Conservation (phyloP, 2,888 invertebrate genomes). For the Lasioglossum marginatum region DNA sequence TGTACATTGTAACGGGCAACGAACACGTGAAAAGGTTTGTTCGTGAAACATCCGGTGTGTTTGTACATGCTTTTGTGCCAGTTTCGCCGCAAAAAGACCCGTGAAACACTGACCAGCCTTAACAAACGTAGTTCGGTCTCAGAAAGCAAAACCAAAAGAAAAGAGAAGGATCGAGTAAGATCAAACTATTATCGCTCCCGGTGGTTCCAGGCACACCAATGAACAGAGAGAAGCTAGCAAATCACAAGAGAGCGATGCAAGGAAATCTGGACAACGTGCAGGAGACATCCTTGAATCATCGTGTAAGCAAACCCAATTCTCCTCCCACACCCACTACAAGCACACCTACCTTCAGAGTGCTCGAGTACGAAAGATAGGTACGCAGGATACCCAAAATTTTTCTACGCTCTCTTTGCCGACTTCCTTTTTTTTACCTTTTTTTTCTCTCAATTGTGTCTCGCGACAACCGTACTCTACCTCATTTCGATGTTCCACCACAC, state of each 20-base stretch:
- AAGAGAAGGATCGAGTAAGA: not conserved
- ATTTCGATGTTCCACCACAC: conserved; percentile 9
- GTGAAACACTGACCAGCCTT: not conserved
- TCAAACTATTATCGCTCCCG: conserved; percentile 58
- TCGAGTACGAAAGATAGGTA: conserved; percentile 83
- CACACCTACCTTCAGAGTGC: conserved; percentile 82
- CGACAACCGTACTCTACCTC: conserved; percentile 39
- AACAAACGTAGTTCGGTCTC: conserved; percentile 3
- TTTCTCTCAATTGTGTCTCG: conserved; percentile 25
- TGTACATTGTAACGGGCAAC: conserved; percentile 19
- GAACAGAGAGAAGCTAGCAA: conserved; percentile 93
- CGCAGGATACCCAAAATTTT: conserved; percentile 60
- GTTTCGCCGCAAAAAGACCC: not conserved
- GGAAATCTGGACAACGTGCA: conserved; percentile 89
- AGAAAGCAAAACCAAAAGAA: not conserved
- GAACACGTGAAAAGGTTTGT: conserved; percentile 14
- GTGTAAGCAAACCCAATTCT: conserved; percentile 87
- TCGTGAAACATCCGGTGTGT: not conserved
- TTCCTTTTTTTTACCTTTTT: not conserved
- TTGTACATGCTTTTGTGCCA: conserved; percentile 7
- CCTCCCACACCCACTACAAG: conserved; percentile 81
- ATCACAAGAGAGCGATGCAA: conserved; percentile 88
- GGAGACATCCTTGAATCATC: conserved; percentile 91
- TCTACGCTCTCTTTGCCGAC: conserved; percentile 12
- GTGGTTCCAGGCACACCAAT: conserved; percentile 90